A percentile compares a stretch with the other conserved stretches of the same genome.
phyloP scores from a whole-genome alignment of 2,113 vertebrate genomes.

The Oplegnathus fasciatus region DNA sequence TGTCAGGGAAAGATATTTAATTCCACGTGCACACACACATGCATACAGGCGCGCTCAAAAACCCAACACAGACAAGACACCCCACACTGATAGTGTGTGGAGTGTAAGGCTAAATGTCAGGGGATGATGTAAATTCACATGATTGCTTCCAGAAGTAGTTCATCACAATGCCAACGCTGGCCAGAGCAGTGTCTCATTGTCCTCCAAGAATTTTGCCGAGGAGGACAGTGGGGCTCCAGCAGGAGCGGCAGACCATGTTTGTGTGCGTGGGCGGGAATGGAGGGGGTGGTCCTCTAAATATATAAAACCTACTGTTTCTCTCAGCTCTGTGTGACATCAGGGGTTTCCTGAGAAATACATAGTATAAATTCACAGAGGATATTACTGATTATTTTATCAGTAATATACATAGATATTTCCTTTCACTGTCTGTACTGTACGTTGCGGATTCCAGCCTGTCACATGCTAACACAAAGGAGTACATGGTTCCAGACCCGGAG shows the following conservation, averaged over 20 bases:
- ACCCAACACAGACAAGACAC: conserved; percentile 45
- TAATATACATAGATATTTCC: conserved; percentile 29
- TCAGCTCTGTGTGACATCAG: conserved; percentile 28
- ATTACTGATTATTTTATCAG: no score
- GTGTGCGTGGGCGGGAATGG: not conserved
- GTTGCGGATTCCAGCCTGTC: conserved; percentile 4
- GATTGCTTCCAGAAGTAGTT: conserved; percentile 79
- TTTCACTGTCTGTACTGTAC: not conserved
- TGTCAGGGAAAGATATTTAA: conserved; percentile 81
- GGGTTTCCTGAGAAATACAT: not conserved
- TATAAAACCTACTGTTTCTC: conserved; percentile 18
- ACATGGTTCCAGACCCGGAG: not conserved
- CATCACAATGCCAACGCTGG: conserved; percentile 68
- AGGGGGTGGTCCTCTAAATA: conserved; percentile 8
- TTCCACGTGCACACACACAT: conserved; percentile 61
- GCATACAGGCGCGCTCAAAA: conserved; percentile 38
- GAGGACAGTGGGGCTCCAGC: conserved; percentile 20
- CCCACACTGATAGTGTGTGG: conserved; percentile 66
- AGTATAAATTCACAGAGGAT: not conserved
- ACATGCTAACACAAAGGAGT: conserved; percentile 10
- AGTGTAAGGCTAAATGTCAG: conserved; percentile 81
- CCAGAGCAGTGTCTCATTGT: conserved; percentile 59
- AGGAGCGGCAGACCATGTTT: not conserved
- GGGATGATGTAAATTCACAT: conserved; percentile 78
- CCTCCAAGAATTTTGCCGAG: conserved; percentile 40